phyloP scores from a whole-genome alignment of 2,797 vertebrate genomes.

The Champsocephalus gunnari region DNA sequence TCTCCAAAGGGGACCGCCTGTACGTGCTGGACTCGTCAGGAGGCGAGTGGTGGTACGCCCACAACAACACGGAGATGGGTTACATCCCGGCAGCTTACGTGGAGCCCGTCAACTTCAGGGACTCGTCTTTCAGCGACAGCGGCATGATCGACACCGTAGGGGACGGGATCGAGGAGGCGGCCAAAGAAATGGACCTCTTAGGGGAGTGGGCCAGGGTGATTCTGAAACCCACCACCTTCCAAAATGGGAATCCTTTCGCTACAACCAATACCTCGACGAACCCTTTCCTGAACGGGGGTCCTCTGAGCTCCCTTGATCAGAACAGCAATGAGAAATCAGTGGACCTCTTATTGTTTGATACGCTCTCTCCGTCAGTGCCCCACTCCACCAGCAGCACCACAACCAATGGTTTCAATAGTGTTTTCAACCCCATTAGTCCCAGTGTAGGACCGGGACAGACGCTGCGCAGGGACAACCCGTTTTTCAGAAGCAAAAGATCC shows the following conservation, averaged over 20 bases:
- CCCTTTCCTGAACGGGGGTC: constrained; percentile 88
- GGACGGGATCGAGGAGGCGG: constrained; percentile 88
- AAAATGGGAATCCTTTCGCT: constrained; percentile 91
- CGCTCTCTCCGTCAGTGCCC: constrained; percentile 68
- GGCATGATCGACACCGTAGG: constrained; percentile 92
- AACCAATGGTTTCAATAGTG: constrained; percentile 81
- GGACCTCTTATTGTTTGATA: constrained; percentile 90
- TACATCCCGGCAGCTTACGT: constrained; percentile 97
- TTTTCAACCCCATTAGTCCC: constrained; percentile 79
- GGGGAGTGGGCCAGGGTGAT: constrained; percentile 85
- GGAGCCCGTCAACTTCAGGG: constrained; percentile 88
- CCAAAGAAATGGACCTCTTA: constrained; percentile 90
- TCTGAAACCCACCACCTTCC: constrained; percentile 79
- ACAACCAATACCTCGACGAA: constrained; percentile 88
- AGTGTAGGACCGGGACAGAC: constrained; percentile 65
- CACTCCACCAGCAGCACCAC: constrained; percentile 67
- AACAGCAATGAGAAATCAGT: constrained; percentile 82
- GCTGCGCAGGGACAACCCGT: constrained; percentile 89
- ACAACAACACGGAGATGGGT: constrained; percentile 98
- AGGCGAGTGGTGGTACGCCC: constrained; percentile 98
- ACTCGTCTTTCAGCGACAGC: constrained; percentile 93
- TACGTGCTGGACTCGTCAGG: constrained; percentile 94
- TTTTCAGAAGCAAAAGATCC: constrained; percentile 96
- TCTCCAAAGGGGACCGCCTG: constrained; percentile 95
- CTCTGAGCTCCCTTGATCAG: constrained; percentile 69